Evolutionary conservation across 1,140 invertebrate species (phyloP), one percentile per base, ranked within the genome.

Genomic region (Micrasema minimum): DNA sequence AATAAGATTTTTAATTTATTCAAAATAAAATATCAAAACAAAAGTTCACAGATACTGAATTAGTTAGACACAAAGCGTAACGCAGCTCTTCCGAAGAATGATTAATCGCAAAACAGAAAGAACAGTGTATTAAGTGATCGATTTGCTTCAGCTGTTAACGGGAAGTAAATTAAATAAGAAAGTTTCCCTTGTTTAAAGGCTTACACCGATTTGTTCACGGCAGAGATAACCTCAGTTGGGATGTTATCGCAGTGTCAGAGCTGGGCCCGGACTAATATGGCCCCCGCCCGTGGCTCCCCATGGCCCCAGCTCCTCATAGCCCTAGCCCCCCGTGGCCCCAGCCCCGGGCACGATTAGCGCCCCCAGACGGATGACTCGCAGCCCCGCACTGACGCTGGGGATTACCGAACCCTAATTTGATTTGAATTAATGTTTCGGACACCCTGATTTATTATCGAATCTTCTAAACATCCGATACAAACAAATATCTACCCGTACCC

Each of bases 401-500:
- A 74, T 74, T 74, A 74, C 72, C 48, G 64, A 48, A 59, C 72
- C 72, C 68, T 74, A 74, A 74, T 74, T 74, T 74, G 72, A 74
- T 71, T 74, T 71, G 72, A 71, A 74, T 74, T 74, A 74, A 74
- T 74, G 72, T 68, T 71, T 74, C 65, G 68, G 72, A 74, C 69
- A 59, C 69, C 53, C 72, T 71, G 72, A 74, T 74, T 74, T 74
- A 74, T 71, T 68, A 57, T 68, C 66, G 66, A 57, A 59, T 68
- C 66, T 68, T 68, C 41, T 22, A 45, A 68, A 57, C 51, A 57
- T 59, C 66, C 62, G 48, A 62, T 62, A 62, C 65, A 66, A 50
- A 51, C 48, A 53, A 55, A 66, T 23, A 22, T 43, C 31, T 23
- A 12, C 10, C 31, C 23, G 12, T 9, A 23, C 0, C 62, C 23